Conservation (phyloP, 2,113 vertebrate species). For the Festucalex cinctus region DNA sequence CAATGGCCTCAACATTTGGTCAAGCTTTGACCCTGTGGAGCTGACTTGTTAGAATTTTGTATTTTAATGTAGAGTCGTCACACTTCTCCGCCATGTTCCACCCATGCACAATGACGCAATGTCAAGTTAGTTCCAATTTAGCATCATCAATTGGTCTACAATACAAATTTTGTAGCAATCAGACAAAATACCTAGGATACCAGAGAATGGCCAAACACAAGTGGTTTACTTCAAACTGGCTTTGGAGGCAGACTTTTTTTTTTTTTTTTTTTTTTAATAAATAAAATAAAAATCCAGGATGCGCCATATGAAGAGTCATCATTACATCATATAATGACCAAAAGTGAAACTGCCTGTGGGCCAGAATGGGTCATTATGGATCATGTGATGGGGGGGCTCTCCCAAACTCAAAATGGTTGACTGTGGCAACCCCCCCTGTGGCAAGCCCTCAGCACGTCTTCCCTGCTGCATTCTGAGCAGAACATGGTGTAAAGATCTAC, state of each 20-base stretch:
- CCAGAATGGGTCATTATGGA: not conserved
- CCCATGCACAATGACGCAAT: not conserved
- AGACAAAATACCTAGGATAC: too few species aligned
- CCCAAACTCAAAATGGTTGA: not conserved
- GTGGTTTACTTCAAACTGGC: too few species aligned
- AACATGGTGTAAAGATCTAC: slow-evolving; percentile 41
- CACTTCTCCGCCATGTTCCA: not conserved
- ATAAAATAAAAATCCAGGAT: not conserved
- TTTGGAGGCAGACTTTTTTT: too few species aligned
- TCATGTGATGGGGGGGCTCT: not conserved
- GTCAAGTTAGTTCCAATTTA: not conserved
- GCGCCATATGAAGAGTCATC: not conserved
- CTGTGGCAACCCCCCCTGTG: not conserved
- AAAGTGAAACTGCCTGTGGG: not conserved
- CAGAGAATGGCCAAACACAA: too few species aligned
- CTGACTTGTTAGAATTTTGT: not conserved
- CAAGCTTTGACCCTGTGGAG: not conserved
- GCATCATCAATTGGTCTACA: too few species aligned
- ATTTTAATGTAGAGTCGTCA: not conserved
- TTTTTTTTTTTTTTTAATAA: too few species aligned
- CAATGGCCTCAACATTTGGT: not conserved
- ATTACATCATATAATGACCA: not conserved
- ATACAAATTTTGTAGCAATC: too few species aligned
- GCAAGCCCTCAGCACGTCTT: not conserved
- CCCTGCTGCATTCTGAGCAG: not conserved